Evolutionary conservation across 2,888 invertebrate species (phyloP).

Genomic region (Metallyticus violacea): DNA sequence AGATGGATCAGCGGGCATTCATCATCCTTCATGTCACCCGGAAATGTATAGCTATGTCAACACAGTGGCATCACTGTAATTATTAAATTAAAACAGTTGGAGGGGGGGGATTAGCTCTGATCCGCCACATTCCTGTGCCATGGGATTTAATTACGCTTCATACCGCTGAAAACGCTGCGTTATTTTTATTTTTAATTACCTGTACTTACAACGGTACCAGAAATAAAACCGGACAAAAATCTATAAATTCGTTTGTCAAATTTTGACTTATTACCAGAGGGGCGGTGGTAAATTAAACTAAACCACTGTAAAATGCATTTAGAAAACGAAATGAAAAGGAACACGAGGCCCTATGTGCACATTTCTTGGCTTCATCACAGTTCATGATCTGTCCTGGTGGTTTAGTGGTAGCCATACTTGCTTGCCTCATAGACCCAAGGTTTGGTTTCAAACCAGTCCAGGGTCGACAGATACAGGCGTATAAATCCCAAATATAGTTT

Average conservation of each 20-base stretch:
- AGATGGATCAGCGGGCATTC: not conserved
- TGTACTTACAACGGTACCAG: not conserved
- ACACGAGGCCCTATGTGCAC: too few relatives aligned
- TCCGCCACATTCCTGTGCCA: not conserved
- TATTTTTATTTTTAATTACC: not conserved
- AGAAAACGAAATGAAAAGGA: not conserved
- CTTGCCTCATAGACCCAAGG: too few relatives aligned
- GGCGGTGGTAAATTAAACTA: not conserved
- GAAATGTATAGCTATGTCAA: not conserved
- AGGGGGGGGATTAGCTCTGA: not conserved
- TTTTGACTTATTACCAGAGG: not conserved
- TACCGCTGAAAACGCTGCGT: not conserved
- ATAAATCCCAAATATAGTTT: too few relatives aligned
- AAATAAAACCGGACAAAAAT: not conserved
- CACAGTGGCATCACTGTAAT: not conserved
- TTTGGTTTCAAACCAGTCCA: too few relatives aligned
- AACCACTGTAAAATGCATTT: not conserved
- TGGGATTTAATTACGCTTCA: not conserved
- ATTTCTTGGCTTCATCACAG: too few relatives aligned
- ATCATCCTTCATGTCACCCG: not conserved
- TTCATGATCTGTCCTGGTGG: too few relatives aligned
- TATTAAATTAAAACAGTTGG: not conserved
- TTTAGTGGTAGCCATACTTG: too few relatives aligned
- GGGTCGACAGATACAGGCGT: too few relatives aligned
- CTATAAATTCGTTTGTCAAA: not conserved